Evolutionary conservation across 2,797 vertebrate species (phyloP).

Genomic region (Fratercula arctica): DNA sequence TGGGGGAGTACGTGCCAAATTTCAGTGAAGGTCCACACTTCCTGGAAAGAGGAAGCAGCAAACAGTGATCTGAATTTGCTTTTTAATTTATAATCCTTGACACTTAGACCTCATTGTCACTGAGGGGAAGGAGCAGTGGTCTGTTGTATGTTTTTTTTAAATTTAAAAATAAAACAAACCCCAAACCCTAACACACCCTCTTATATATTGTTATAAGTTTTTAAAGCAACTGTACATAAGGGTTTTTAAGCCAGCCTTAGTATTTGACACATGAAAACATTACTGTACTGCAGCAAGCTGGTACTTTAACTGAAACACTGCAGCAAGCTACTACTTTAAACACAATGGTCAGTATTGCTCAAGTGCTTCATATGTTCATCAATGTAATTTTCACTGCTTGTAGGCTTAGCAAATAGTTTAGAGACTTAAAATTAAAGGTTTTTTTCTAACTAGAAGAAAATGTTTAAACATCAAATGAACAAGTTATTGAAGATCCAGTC

Average conservation of each 20-base stretch:
- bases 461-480: not conserved
- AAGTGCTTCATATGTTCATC: not conserved
- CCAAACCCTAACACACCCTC: not conserved
- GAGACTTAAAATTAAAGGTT: not conserved
- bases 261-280: not conserved
- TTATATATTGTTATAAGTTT: not conserved
- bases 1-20: rapidly evolving
- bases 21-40: rapidly evolving
- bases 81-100: not conserved
- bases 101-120: not conserved
- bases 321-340: not conserved
- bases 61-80: not conserved
- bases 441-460: not conserved
- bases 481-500: not conserved
- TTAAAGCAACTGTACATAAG: not conserved
- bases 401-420: not conserved
- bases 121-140: not conserved
- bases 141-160: not conserved
- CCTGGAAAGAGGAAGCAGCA: not conserved
- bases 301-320: not conserved
- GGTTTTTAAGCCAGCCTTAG: not conserved
- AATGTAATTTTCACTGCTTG: not conserved
- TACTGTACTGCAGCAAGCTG: not conserved
- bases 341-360: not conserved
- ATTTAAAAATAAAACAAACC: not conserved